Base-by-base conservation (phyloP, 2,888 invertebrate genomes). In the Torymus tubicola region DNA sequence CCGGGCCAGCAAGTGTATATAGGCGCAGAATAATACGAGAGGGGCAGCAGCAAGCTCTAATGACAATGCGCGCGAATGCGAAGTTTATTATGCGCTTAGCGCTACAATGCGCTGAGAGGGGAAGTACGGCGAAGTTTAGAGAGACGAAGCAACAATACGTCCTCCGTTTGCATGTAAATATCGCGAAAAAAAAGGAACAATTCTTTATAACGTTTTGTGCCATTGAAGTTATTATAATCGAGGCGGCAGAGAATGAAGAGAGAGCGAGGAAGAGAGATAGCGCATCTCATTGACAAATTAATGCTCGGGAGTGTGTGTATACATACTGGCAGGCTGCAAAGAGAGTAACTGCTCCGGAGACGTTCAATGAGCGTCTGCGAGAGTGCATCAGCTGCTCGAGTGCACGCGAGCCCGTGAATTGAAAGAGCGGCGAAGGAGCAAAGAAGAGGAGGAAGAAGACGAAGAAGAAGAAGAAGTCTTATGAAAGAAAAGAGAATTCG, bases 21-120 rank as follows among this genome's bases (percentile, higher is more conserved):
- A 42, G 8, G 42, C 42, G 42, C 42, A 5, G 42, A 42, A 42
- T 42, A 42, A 64, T 13, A 64, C 64, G 64, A 10, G 10, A 10
- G 42, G 64, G 11, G 5, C 42, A 18, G 5, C 42, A 18, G 57
- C 53, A 21, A 64, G 63, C 24, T 77, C 64, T 31, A 70, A 11
- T 16, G 70, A 77, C 50, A 70, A 70, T 58, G 69, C 53, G 21
- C 53, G 12, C 16, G n/a, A 16, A 58, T 16, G 42, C 16, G 50
- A 65, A 71, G 78, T 71, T 77, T 65, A 78, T 78, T 78, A 65
- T 78, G 65, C 52, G 69, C 75, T 68, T 53, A 16, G 57, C n/a
- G 0, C 63, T 18, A 31, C 67, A 53, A 21, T n/a, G 50, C 21
- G 55, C 2, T 50, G 64, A 8, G 42, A 50, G 64, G 57, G 58